Conservation (phyloP, 2,113 vertebrate species). For the Penelope pileata region DNA sequence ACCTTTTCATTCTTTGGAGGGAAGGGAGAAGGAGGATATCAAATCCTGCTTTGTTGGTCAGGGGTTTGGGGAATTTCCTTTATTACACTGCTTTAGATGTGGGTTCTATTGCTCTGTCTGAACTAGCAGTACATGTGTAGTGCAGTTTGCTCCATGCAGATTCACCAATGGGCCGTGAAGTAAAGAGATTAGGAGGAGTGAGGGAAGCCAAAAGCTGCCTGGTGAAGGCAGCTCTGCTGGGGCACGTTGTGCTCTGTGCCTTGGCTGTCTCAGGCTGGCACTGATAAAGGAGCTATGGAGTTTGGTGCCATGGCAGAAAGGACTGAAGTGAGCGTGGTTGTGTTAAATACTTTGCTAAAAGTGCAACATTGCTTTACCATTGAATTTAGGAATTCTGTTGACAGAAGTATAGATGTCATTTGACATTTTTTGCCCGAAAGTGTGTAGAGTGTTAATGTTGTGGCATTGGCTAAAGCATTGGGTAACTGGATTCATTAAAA, state of each 20-base stretch:
- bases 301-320: conserved; percentile 18
- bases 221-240: conserved; percentile 24
- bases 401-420: neutral
- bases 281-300: neutral
- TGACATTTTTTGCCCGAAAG: neutral
- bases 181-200: conserved; percentile 3
- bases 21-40: neutral
- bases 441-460: neutral
- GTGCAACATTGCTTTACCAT: neutral
- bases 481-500: neutral
- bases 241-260: neutral
- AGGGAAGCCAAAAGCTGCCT: neutral
- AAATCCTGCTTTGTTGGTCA: neutral
- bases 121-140: neutral
- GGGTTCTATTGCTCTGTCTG: neutral
- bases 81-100: neutral
- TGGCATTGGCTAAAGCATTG: neutral
- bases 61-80: neutral
- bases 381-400: neutral
- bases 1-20: neutral
- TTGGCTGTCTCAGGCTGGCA: neutral
- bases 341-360: neutral
- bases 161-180: conserved; percentile 21
- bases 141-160: neutral
- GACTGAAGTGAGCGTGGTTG: neutral